Percentiles rank a stretch among this genome's conserved stretches.
Conservation (phyloP, 2,113 vertebrate species). For the Synchiropus splendidus region DNA sequence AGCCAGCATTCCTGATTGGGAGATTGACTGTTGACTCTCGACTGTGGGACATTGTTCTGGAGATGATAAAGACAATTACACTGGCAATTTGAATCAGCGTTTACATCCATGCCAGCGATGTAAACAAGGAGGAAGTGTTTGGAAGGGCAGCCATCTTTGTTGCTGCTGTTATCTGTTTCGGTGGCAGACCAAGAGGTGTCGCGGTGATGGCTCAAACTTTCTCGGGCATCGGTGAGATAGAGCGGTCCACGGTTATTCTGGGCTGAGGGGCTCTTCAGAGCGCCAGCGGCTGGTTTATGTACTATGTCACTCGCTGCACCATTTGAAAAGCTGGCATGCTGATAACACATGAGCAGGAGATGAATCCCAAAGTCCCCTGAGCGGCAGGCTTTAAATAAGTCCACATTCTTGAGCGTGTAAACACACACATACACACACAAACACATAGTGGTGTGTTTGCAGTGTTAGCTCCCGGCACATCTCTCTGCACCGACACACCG, state of each 20-base stretch:
- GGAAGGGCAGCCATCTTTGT: conserved; percentile 44
- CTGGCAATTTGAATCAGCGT: neutral
- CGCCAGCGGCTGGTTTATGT: conserved; percentile 64
- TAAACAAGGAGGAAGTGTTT: neutral
- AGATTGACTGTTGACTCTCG: conserved; percentile 41
- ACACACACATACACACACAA: conserved; percentile 23
- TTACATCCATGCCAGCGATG: neutral
- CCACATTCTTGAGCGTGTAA: conserved; percentile 33
- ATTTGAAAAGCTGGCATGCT: conserved; percentile 53
- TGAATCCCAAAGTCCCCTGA: conserved; percentile 54
- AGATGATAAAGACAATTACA: conserved; percentile 7
- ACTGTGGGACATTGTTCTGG: conserved; percentile 13
- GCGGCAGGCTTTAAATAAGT: conserved; percentile 62
- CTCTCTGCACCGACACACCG: conserved; percentile 42
- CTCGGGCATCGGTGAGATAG: conserved; percentile 59
- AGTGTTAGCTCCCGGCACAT: conserved; percentile 31
- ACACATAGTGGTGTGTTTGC: conserved; percentile 11
- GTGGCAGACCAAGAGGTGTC: conserved; percentile 54
- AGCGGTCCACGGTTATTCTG: conserved; percentile 60
- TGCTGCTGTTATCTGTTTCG: conserved; percentile 49
- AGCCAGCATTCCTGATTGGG: conserved; percentile 57
- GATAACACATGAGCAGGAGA: conserved; percentile 62
- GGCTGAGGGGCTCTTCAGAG: conserved; percentile 59
- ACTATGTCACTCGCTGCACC: conserved; percentile 55
- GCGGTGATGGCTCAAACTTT: conserved; percentile 57